phyloP scores from a whole-genome alignment of 2,888 invertebrate species.

The Orchesella flavescens region DNA sequence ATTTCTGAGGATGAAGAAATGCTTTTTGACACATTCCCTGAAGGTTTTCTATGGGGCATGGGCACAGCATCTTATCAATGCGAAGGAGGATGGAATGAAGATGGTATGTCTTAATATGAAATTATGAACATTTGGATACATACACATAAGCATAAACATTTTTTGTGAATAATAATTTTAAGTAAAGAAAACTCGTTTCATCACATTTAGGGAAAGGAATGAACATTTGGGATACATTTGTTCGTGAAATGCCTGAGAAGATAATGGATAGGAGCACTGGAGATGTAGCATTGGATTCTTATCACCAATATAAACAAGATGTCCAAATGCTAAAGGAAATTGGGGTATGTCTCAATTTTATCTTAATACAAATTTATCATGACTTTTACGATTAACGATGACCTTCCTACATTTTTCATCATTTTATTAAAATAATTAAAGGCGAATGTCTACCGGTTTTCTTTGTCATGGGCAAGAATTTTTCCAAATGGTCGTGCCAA shows the following conservation, averaged over 20 bases:
- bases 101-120: conserved; percentile 73
- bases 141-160: no score
- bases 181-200: neutral
- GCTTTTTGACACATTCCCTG: conserved; percentile 44
- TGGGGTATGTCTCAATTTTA: conserved; percentile 72
- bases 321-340: conserved; percentile 74
- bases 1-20: conserved; percentile 14
- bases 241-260: conserved; percentile 71
- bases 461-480: conserved; percentile 75
- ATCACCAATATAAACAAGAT: conserved; percentile 75
- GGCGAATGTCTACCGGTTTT: conserved; percentile 69
- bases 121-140: no score
- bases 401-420: neutral
- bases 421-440: conserved; percentile 18
- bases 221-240: conserved; percentile 75
- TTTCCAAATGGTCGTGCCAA: conserved; percentile 74
- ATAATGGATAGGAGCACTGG: conserved; percentile 74
- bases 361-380: neutral
- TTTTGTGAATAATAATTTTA: neutral
- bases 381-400: neutral
- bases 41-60: conserved; percentile 62
- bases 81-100: conserved; percentile 74
- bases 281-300: conserved; percentile 75
- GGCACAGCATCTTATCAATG: conserved; percentile 64
- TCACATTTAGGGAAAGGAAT: conserved; percentile 73